Base-by-base conservation (phyloP, 2,113 vertebrate genomes). In the Tragulus kanchil region DNA sequence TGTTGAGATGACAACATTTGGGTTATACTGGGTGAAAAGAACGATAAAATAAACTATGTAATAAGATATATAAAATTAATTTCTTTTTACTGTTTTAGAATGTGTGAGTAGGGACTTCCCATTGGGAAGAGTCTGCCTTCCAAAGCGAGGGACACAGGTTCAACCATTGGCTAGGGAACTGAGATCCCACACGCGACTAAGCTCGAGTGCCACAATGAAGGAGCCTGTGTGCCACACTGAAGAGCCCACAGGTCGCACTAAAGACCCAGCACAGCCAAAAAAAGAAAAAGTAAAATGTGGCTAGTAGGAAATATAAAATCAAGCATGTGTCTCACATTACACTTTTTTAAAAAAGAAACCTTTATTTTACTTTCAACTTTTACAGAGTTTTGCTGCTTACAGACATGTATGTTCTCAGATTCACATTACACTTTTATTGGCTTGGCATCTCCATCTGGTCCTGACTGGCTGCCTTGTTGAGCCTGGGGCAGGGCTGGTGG, bases 141-240 rank as follows among this genome's bases (percentile, higher is more conserved):
- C 36, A 23, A 5, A 6, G 36, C 69, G 14, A 73, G 21, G 42
- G 69, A 45, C 21, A 7, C 11, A 73, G 69, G 42, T 73, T 73
- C 69, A 73, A 21, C 45, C 42, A 45, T 42, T 73, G 21, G 21
- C 45, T 73, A 21, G 69, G 69, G 21, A 45, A 73, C 36, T 45
- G 36, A 25, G 69, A 45, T 73, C 69, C 42, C 42, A 25, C 21
- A 45, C 25, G 42, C 11, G 23, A 25, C 21, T 73, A 25, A 73
- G 21, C 1, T 42, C 1, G 3, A 25, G 21, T 73, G 11, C 69
- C 42, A 73, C 42, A 45, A 1, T 1, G 42, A 25, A 45, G 25
- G 8, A 7, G 21, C 21, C 69, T 73, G 69, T 73, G 42, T 0
- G 0, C 42, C 42, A 13, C 0, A 0, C 12, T 45, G 69, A 62